Conservation (phyloP, 2,888 invertebrate species). For the Drosophila recens region DNA sequence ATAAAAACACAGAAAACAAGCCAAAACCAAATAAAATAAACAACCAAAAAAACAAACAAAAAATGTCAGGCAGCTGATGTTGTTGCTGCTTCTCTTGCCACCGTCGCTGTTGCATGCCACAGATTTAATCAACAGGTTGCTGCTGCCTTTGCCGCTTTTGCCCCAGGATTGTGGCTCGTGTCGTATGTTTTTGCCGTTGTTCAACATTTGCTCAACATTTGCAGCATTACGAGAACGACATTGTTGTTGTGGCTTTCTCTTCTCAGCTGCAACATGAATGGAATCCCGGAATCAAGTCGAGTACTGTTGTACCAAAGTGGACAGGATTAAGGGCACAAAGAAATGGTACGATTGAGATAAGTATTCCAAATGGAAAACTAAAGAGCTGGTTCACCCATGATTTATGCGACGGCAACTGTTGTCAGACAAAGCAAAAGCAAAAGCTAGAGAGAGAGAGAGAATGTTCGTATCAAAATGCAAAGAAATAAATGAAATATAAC, state of each 20-base stretch:
- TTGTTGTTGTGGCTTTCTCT: constrained; percentile 9
- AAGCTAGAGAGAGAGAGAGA: background rate
- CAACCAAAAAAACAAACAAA: constrained; percentile 1
- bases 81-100: constrained; percentile 7
- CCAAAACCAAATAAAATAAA: constrained; percentile 32
- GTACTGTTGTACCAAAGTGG: background rate
- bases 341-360: background rate
- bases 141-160: constrained; percentile 7
- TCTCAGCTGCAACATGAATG: constrained; percentile 1
- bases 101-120: constrained; percentile 18
- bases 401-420: constrained; percentile 10
- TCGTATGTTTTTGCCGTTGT: constrained; percentile 39
- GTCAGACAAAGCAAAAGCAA: background rate
- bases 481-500: background rate
- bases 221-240: constrained; percentile 24
- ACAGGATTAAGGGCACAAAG: background rate
- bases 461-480: background rate
- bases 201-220: constrained; percentile 45
- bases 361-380: background rate
- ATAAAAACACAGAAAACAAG: constrained; percentile 51
- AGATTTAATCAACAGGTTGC: constrained; percentile 54
- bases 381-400: background rate
- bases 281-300: constrained; percentile 9
- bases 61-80: constrained; percentile 10
- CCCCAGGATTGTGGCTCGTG: constrained; percentile 40